Evolutionary conservation across 2,113 vertebrate genomes (phyloP), one percentile per base, ranked within the genome.

Genomic region (Nycticorax nycticorax): DNA sequence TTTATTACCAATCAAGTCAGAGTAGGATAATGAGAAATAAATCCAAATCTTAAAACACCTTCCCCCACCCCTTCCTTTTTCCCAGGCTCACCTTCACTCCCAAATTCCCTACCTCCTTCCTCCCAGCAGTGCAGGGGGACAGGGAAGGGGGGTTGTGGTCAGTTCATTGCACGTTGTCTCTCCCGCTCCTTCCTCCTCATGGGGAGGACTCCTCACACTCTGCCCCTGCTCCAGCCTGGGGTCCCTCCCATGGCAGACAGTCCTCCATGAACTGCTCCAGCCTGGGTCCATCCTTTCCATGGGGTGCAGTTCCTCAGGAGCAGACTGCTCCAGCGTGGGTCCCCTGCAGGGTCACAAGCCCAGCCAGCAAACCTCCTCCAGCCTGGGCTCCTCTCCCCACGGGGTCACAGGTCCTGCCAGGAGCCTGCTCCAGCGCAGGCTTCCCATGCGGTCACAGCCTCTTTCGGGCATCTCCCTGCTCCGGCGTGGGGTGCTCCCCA

Each of bases 51-150:
- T 62, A 28, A 62, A 39, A 62, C 60, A 62, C 60, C 24, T 62
- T 39, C 16, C 16, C 20, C 60, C 35, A 27, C 35, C 35, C 60
- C 24, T 39, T 16, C 60, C 24, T 62, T 62, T 24, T 62, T 62
- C 24, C 24, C 3, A 1, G 60, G 35, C 35, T 62, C 4, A 39
- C 8, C 35, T 39, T 39, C 8, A 12, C 24, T 27, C 59, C 59
- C 0, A 5, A 59, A 8, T 62, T 37, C 59, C 26, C 15, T 26
- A 3, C 14, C 23, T 60, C 23, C 21, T 15, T 17, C 16, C 59
- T 10, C 35, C 3, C 3, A 23, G 35, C 9, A 1, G 10, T 2
- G 1, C n/a, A 35, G 10, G 15, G 35, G 15, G 14, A 18, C 1
- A 3, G 59, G 24, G 35, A 62, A 18, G 12, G 16, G 60, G 24